These are phyloP conservation scores for Micrasema minimum DNA, from an alignment of 1,140 invertebrate genomes.

Conservation along the genomic window DNA sequence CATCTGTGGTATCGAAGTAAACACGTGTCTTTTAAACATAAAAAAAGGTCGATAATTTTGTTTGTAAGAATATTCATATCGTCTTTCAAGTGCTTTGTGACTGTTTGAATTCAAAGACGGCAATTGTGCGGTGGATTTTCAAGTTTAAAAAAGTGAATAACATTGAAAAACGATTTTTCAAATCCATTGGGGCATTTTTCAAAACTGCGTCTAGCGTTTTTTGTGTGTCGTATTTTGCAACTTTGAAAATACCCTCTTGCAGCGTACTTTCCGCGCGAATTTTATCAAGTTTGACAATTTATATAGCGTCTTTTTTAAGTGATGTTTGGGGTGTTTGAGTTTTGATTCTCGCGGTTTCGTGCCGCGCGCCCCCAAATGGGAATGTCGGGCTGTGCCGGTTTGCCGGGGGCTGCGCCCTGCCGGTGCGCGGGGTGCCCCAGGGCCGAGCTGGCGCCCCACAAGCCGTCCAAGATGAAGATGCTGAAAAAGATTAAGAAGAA, in stretches of 20 bases:
- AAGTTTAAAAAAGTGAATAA: not conserved
- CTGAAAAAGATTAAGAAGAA: slow-evolving; percentile 4
- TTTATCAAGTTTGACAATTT: not conserved
- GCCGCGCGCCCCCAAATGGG: not conserved
- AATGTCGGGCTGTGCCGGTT: not conserved
- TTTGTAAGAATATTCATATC: not conserved
- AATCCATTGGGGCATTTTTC: not conserved
- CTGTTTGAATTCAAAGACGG: not conserved
- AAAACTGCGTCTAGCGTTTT: not conserved
- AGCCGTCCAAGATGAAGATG: slow-evolving; percentile 1
- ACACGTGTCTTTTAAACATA: not conserved
- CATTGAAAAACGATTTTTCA: not conserved
- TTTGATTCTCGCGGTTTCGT: not conserved
- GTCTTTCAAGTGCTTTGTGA: not conserved
- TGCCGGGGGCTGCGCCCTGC: slow-evolving; percentile 1
- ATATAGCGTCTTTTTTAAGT: too few species aligned
- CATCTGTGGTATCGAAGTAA: not conserved
- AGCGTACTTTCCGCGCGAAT: not conserved
- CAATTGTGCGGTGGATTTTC: not conserved
- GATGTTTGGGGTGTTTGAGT: not conserved
- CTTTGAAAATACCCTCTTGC: not conserved
- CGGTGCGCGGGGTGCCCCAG: not conserved
- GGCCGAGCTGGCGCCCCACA: not conserved
- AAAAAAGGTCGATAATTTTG: not conserved
- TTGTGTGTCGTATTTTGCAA: not conserved